Evolutionary conservation across 2,888 invertebrate genomes (phyloP).

Genomic region (Tipula helvola): DNA sequence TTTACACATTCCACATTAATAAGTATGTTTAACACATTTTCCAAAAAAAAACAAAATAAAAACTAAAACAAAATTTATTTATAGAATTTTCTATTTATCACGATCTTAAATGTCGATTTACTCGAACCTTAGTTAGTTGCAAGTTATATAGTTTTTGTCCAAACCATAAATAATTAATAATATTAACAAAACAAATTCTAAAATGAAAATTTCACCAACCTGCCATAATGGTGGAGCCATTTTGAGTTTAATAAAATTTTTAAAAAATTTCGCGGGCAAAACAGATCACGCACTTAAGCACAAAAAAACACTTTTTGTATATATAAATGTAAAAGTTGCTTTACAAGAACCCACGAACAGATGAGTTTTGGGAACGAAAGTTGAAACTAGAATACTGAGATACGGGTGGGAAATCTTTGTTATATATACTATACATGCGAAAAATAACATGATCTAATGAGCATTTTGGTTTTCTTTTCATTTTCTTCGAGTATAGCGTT

Average conservation of each 20-base stretch:
- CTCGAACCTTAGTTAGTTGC: background rate
- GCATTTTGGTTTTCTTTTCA: background rate
- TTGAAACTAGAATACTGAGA: background rate
- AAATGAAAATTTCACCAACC: background rate
- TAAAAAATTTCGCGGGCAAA: background rate
- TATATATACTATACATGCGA: background rate
- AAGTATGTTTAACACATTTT: background rate
- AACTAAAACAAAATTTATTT: background rate
- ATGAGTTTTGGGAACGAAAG: background rate
- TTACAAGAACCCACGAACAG: background rate
- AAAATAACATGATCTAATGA: background rate
- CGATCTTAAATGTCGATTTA: background rate
- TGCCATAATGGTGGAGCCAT: background rate
- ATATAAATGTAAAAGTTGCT: background rate
- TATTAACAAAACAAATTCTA: background rate
- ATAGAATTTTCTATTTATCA: background rate
- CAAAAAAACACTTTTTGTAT: background rate
- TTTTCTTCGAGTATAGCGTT: background rate
- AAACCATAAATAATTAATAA: background rate
- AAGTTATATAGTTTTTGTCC: too few relatives aligned
- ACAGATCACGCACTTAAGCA: background rate
- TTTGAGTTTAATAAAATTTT: background rate
- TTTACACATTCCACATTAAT: background rate
- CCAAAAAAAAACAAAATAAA: background rate
- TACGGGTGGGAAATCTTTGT: constrained; percentile 4